A percentile compares a stretch with the other conserved stretches of the same genome.
Evolutionary conservation across 1,140 invertebrate genomes (phyloP).

Genomic region (Macrostomum lignano): DNA sequence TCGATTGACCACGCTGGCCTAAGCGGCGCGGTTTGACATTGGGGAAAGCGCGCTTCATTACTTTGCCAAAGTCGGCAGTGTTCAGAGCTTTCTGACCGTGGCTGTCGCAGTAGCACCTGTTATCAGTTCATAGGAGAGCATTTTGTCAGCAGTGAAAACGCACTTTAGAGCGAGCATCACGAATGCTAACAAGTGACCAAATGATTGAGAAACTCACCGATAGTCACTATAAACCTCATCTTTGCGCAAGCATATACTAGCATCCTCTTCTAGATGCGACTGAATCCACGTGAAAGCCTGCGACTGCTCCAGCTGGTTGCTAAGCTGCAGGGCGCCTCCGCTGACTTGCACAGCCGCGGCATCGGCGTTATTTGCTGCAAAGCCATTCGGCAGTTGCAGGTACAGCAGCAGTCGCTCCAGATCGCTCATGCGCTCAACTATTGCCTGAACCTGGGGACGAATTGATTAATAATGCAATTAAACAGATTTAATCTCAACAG

Average conservation of each 20-base stretch:
- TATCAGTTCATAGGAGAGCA: not conserved
- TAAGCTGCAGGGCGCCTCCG: too few species aligned
- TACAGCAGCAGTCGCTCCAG: too few species aligned
- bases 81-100: constrained; percentile 63
- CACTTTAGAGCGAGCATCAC: too few species aligned
- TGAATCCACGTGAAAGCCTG: constrained; percentile 77
- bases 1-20: constrained; percentile 66
- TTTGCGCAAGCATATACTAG: constrained; percentile 63
- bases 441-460: too few species aligned
- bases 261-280: constrained; percentile 67
- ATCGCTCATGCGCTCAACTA: too few species aligned
- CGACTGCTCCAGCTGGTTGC: constrained; percentile 55
- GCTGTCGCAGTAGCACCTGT: constrained; percentile 43
- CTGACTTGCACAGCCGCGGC: too few species aligned
- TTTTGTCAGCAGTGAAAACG: not conserved
- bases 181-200: too few species aligned
- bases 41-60: constrained; percentile 84
- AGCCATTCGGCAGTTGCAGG: too few species aligned
- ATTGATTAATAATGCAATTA: too few species aligned
- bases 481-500: too few species aligned
- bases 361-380: too few species aligned
- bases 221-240: constrained; percentile 83
- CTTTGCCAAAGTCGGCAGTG: constrained; percentile 81
- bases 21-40: constrained; percentile 44
- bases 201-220: too few species aligned